A percentile compares a stretch with the other conserved stretches of the same genome.
Evolutionary conservation across 2,797 vertebrate species (phyloP).

Genomic region (Anguilla marmorata): DNA sequence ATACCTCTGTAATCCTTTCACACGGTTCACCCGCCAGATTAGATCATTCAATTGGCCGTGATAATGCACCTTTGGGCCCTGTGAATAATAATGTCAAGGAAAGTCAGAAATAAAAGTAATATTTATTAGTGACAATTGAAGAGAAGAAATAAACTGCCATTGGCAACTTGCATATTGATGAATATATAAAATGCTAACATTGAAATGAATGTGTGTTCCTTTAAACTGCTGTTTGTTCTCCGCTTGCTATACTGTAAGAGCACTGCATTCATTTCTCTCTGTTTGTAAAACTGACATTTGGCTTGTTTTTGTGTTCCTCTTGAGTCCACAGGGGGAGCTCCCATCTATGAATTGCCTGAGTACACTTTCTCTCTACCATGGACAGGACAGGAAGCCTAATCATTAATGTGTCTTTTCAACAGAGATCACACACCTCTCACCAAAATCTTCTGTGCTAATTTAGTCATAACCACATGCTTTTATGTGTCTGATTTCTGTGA

Average conservation of each 20-base stretch:
- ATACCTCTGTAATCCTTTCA: constrained; percentile 24
- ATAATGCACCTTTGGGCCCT: not conserved
- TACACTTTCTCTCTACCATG: not conserved
- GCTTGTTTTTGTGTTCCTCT: constrained; percentile 20
- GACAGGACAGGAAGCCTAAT: not conserved
- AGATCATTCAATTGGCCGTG: constrained; percentile 7
- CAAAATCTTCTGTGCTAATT: not conserved
- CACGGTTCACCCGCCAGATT: not conserved
- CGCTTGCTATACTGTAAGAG: not conserved
- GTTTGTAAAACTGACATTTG: not conserved
- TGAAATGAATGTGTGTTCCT: not conserved
- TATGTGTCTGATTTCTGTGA: not conserved
- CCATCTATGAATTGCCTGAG: constrained; percentile 48
- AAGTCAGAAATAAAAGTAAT: not conserved
- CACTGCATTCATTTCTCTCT: not conserved
- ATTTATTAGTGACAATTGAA: not conserved
- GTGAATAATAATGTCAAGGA: not conserved
- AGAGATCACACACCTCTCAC: not conserved
- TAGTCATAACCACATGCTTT: not conserved
- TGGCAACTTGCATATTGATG: not conserved
- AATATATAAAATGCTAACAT: not conserved
- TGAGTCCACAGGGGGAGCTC: constrained; percentile 61
- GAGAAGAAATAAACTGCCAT: not conserved
- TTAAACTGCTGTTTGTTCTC: not conserved
- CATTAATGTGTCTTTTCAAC: not conserved